Base-by-base conservation (phyloP, 2,797 vertebrate species). In the Sphenopsis melanotis region DNA sequence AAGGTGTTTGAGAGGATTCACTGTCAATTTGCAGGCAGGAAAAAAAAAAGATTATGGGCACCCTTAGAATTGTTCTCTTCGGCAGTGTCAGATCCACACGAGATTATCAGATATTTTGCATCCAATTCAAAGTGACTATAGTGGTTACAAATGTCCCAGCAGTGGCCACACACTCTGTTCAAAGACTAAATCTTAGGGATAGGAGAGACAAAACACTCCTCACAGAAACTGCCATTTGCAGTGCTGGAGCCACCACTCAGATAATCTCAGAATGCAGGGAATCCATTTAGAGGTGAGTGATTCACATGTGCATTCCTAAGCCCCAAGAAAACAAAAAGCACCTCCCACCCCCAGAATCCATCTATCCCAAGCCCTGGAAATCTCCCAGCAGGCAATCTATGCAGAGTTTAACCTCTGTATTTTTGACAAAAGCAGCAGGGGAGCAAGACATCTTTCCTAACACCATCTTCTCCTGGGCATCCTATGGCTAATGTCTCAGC, bases 141-240 rank as follows among this genome's bases (percentile, higher is more conserved):
- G 49, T 44, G 64, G 44, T 65, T 55, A 76, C 26, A 65, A 76
- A 55, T 0, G 2, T 60, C 46, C 44, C 26, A 44, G 15, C n/a
- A 37, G 39, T 10, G 20, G 66, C 39, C n/a, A 41, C 47, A 22
- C 4, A 15, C 24, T 18, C 11, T 6, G 11, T 52, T 63, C 37
- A 34, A 44, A 53, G 14, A 42, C 56, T 47, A 72, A 90, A 83
- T 6, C 12, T 11, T 15, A 16, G 34, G 56, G 50, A 75, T 5
- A 65, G 82, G 63, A 44, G 52, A 90, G 42, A 83, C 65, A 94
- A 89, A 95, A 87, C 75, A 74, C 36, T 92, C 90, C 84, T 52
- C 83, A 81, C 34, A 90, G 87, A 83, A 96, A 76, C 63, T 47
- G 39, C 91, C 71, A 87, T 85, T 92, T 90, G 75, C 87, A 94